Conservation (phyloP, 2,113 vertebrate genomes). For the Nansenia antarctica region DNA sequence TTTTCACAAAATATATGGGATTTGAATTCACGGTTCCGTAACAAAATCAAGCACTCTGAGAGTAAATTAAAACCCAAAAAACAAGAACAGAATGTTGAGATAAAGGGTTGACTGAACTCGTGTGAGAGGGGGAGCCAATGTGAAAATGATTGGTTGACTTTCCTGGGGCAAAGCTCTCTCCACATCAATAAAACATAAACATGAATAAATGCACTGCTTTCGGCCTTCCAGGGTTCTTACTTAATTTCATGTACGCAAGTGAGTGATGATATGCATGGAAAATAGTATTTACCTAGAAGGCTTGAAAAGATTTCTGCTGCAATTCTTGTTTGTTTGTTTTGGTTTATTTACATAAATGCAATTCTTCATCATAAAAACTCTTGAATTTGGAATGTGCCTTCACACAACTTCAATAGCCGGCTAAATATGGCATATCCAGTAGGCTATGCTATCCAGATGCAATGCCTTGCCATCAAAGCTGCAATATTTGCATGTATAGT, state of each 20-base stretch:
- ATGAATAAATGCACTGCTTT: slow-evolving; percentile 78
- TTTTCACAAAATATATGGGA: slow-evolving; percentile 19
- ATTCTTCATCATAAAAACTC: slow-evolving; percentile 43
- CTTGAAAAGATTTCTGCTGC: slow-evolving; percentile 66
- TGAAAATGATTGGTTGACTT: slow-evolving; percentile 78
- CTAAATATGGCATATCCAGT: background rate
- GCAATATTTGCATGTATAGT: slow-evolving; percentile 47
- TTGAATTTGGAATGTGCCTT: slow-evolving; percentile 19
- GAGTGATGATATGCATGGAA: slow-evolving; percentile 71
- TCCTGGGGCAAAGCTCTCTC: slow-evolving; percentile 73
- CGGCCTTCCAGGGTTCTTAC: slow-evolving; percentile 72
- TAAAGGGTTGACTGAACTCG: slow-evolving; percentile 74
- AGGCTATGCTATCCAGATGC: background rate
- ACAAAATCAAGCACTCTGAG: slow-evolving; percentile 17
- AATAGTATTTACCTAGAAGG: slow-evolving; percentile 71
- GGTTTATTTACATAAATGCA: slow-evolving; percentile 67
- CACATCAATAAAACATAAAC: slow-evolving; percentile 83
- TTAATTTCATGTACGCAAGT: slow-evolving; percentile 74
- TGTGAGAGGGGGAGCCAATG: slow-evolving; percentile 68
- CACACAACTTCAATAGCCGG: slow-evolving; percentile 31
- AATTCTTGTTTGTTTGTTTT: slow-evolving; percentile 69
- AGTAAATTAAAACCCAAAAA: slow-evolving; percentile 39
- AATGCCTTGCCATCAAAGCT: slow-evolving; percentile 7
- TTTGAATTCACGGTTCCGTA: background rate
- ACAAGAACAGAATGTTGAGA: slow-evolving; percentile 55